Base-by-base conservation (phyloP, 1,140 invertebrate species). In the Drosophila malerkotliana region DNA sequence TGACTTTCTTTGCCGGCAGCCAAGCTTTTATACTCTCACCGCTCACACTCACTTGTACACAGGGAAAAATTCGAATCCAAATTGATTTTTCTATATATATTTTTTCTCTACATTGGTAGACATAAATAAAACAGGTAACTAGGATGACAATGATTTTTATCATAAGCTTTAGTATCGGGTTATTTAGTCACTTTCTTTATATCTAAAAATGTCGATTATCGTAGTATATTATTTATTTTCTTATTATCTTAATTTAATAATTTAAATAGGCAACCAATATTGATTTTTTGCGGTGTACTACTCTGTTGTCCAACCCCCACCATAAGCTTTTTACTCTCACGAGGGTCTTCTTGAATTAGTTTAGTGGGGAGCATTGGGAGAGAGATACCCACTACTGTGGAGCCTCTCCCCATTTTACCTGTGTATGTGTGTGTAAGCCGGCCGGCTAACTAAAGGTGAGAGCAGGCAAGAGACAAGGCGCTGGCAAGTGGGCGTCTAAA, bases 1-100 rank as follows among this genome's bases (percentile, higher is more conserved):
- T 87, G 67, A 64, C 62, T 71, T 80, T 85, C 57, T 51, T 49
- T 30, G 53, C 61, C 41, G 44, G 30, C 53, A 49, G 28, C 8
- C 21, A 56, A 62, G 45, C 78, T 87, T 87, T 76, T 87, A 87
- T 87, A 87, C 53, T 45, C 63, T 87, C 62, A 15, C 61, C 49
- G 8, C 9, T 21, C 54, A 10, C 30, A 34, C 24, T 67, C n/a
- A 34, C 26, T 44, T 18, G 69, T 44, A 21, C 44, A 47, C 44
- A 10, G 44, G 8, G 2, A 12, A 24, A 47, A 47, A 47, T 10
- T 8, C 44, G 3, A 1, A 3, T 2, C 2, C n/a, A 14, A 15
- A 14, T 41, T 1, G 8, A 41, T 10, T 14, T 14, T n/a, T n/a
- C 4, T 15, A 41, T 4, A 14, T 41, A 15, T 14, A 14, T 41